Conservation (phyloP, 2,888 invertebrate genomes). For the Chaetoderma sp. region DNA sequence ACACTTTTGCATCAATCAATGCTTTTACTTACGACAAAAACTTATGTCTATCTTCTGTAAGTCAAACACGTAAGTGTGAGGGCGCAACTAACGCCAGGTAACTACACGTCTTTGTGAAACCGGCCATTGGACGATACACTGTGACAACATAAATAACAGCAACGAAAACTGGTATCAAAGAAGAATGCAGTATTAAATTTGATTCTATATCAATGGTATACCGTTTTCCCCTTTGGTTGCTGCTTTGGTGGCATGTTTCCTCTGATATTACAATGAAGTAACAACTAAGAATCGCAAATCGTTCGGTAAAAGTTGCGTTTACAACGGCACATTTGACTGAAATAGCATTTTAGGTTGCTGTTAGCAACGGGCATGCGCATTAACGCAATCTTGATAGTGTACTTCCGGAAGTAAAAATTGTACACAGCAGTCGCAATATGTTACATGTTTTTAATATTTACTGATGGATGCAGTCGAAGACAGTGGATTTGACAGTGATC, state of each 20-base stretch:
- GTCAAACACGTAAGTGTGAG: too few species aligned
- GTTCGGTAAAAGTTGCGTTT: neutral
- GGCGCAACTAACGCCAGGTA: too few species aligned
- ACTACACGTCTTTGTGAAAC: too few species aligned
- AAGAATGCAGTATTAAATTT: too few species aligned
- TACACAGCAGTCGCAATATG: too few species aligned
- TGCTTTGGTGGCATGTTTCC: slow-evolving; percentile 51
- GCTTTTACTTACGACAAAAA: too few species aligned
- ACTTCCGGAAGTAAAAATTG: too few species aligned
- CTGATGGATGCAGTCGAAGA: slow-evolving; percentile 61
- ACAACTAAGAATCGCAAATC: neutral
- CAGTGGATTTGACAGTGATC: slow-evolving; percentile 65
- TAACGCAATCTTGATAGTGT: neutral
- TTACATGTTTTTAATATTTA: neutral
- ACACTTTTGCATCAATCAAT: too few species aligned
- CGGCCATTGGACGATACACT: too few species aligned
- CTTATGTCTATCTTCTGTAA: too few species aligned
- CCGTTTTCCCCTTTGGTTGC: slow-evolving; percentile 48
- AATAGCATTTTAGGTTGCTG: slow-evolving; percentile 30
- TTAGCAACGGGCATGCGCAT: slow-evolving; percentile 26
- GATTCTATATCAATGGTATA: slow-evolving; percentile 24
- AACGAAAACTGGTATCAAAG: too few species aligned
- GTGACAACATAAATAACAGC: too few species aligned
- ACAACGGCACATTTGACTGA: slow-evolving; percentile 10
- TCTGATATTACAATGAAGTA: neutral